These are phyloP conservation scores for Ectropis crepuscularia DNA, from an alignment of 2,888 invertebrate species.

Conservation along the genomic window DNA sequence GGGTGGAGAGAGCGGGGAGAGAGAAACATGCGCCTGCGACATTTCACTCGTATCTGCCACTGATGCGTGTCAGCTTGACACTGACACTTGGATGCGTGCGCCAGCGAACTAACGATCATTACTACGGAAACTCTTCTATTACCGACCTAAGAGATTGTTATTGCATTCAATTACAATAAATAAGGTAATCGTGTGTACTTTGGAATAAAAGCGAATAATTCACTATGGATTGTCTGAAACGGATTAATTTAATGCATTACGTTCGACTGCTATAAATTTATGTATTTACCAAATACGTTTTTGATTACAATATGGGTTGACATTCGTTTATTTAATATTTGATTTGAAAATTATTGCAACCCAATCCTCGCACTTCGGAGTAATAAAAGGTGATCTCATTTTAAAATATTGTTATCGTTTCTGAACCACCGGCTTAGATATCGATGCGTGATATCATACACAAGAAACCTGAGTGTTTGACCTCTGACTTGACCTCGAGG, in stretches of 20 bases:
- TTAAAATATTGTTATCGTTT: constrained; percentile 31
- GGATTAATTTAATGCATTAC: no score
- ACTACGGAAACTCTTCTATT: constrained; percentile 5
- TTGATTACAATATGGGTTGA: constrained; percentile 15
- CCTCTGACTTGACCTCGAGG: constrained; percentile 1
- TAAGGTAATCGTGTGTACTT: not conserved
- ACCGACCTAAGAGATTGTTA: constrained; percentile 14
- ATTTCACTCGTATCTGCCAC: constrained; percentile 58
- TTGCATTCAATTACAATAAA: constrained; percentile 1
- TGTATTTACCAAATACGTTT: constrained; percentile 9
- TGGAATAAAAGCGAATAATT: not conserved
- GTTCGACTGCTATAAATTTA: not conserved
- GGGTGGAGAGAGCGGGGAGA: constrained; percentile 42
- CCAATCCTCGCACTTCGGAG: constrained; percentile 28
- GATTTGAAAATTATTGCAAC: constrained; percentile 29
- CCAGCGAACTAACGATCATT: constrained; percentile 44
- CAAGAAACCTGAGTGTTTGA: constrained; percentile 4
- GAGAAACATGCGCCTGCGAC: constrained; percentile 53
- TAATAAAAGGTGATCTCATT: constrained; percentile 42
- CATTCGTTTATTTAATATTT: constrained; percentile 15
- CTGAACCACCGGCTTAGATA: constrained; percentile 21
- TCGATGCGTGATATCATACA: constrained; percentile 14
- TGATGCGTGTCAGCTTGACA: constrained; percentile 57
- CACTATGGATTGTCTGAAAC: no score
- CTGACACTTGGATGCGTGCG: constrained; percentile 47